Evolutionary conservation across 2,797 vertebrate genomes (phyloP).

Genomic region (Anguilla pacifica): DNA sequence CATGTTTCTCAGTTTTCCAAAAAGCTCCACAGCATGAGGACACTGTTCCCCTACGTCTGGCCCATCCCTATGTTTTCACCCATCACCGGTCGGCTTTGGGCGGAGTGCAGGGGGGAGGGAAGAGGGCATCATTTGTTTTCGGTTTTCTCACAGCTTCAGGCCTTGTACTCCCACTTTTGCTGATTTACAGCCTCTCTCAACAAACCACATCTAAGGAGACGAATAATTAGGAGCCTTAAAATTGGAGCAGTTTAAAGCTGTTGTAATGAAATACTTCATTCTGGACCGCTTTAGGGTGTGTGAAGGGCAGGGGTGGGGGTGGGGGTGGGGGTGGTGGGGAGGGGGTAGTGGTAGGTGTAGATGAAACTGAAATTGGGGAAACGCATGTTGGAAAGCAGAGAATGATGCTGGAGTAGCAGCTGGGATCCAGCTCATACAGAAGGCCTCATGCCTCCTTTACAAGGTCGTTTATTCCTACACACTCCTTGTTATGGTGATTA

Average conservation of each 20-base stretch:
- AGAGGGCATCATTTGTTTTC: slow-evolving; percentile 86
- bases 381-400: not conserved
- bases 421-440: slow-evolving; percentile 61
- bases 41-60: not conserved
- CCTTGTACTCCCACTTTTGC: slow-evolving; percentile 76
- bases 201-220: slow-evolving; percentile 86
- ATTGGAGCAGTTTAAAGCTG: slow-evolving; percentile 76
- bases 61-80: not conserved
- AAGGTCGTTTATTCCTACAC: slow-evolving; percentile 75
- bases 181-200: slow-evolving; percentile 80
- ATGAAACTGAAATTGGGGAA: not conserved
- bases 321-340: slow-evolving; percentile 11
- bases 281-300: slow-evolving; percentile 65
- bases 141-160: slow-evolving; percentile 86
- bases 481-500: slow-evolving; percentile 79
- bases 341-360: not conserved
- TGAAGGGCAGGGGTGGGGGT: slow-evolving; percentile 47
- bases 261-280: slow-evolving; percentile 74
- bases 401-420: slow-evolving; percentile 23
- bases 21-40: not conserved
- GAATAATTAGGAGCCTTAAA: slow-evolving; percentile 88
- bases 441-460: slow-evolving; percentile 63
- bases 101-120: slow-evolving; percentile 18
- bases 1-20: not conserved
- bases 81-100: not conserved